Evolutionary conservation across 2,888 invertebrate genomes (phyloP).

Genomic region (Griposia aprilina): DNA sequence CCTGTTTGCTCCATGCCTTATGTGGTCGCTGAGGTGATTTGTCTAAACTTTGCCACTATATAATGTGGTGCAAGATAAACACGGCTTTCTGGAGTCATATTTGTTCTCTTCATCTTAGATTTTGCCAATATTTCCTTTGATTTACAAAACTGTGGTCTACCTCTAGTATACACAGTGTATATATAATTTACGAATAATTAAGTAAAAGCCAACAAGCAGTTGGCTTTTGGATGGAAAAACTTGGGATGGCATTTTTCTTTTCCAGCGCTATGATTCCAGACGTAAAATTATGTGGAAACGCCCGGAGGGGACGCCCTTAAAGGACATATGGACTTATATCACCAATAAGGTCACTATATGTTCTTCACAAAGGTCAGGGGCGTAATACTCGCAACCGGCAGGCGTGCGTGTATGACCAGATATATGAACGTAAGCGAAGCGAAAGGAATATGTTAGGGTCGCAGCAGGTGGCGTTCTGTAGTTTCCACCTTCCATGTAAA

Average conservation of each 20-base stretch:
- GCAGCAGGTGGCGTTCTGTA: not conserved
- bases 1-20: constrained; percentile 72
- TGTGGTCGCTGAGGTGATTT: constrained; percentile 71
- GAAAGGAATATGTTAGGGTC: not conserved
- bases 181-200: not conserved
- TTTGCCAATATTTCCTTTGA: constrained; percentile 5
- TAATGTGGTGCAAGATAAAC: constrained; percentile 53
- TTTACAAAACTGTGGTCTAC: not conserved
- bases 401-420: not conserved
- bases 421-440: not conserved
- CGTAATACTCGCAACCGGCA: not conserved
- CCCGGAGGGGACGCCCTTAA: not conserved
- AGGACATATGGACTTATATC: too few relatives aligned
- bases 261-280: not conserved
- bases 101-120: constrained; percentile 25
- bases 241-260: not conserved
- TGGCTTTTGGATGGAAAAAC: not conserved
- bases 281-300: not conserved
- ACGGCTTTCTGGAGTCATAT: constrained; percentile 15
- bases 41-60: constrained; percentile 51
- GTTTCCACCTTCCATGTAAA: not conserved
- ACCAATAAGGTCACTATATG: not conserved
- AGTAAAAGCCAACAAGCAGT: not conserved
- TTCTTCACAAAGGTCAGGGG: not conserved
- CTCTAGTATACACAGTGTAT: not conserved